phyloP scores from a whole-genome alignment of 1,140 invertebrate species.

The Ips typographus region DNA sequence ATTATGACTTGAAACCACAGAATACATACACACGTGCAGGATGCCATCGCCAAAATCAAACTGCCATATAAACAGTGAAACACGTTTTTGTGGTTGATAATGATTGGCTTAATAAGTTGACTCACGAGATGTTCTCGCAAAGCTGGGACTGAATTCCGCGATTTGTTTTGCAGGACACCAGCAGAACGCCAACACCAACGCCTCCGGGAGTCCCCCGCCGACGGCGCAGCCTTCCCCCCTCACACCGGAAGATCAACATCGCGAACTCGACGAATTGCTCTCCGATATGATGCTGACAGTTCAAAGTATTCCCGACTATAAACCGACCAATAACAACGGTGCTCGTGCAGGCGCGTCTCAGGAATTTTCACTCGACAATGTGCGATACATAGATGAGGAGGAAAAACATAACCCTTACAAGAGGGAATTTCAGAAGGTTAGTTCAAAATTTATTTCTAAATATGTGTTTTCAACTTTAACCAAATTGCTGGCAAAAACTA shows the following conservation, averaged over 20 bases:
- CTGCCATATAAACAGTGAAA: too few species aligned
- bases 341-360: slow-evolving; percentile 44
- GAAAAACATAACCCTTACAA: slow-evolving; percentile 71
- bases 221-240: slow-evolving; percentile 51
- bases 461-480: neutral
- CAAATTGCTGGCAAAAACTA: neutral
- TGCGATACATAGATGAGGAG: slow-evolving; percentile 51
- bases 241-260: slow-evolving; percentile 54
- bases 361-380: slow-evolving; percentile 47
- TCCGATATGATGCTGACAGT: slow-evolving; percentile 81
- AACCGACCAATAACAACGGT: slow-evolving; percentile 52
- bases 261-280: slow-evolving; percentile 72
- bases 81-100: too few species aligned
- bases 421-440: slow-evolving; percentile 25
- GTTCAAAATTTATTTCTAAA: neutral
- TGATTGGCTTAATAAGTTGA: too few species aligned
- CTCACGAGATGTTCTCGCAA: too few species aligned
- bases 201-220: slow-evolving; percentile 49
- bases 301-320: slow-evolving; percentile 69
- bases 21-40: too few species aligned
- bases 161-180: slow-evolving; percentile 47
- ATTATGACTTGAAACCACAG: too few species aligned
- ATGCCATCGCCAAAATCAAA: too few species aligned
- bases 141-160: slow-evolving; percentile 2
- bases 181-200: slow-evolving; percentile 52